A percentile compares a stretch with the other conserved stretches of the same genome.
These are phyloP conservation scores for Percopsis omiscomaycus DNA, from an alignment of 2,797 vertebrate species.

Conservation along the genomic window DNA sequence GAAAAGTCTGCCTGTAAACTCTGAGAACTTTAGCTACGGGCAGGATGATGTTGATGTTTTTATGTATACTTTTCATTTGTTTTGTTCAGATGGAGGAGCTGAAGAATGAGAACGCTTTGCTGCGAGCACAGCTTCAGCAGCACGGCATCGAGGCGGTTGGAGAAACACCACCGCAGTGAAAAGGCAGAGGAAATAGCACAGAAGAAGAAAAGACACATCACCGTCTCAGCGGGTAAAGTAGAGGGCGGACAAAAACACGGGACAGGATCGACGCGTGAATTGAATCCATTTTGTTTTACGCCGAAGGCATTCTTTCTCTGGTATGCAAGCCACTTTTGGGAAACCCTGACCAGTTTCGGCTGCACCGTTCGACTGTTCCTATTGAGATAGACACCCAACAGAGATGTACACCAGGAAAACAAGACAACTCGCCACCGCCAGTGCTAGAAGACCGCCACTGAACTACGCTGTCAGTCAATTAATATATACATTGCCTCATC, in stretches of 20 bases:
- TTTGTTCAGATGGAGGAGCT: constrained; percentile 84
- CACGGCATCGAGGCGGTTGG: constrained; percentile 82
- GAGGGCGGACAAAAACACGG: constrained; percentile 15
- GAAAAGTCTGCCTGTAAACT: constrained; percentile 50
- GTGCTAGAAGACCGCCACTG: constrained; percentile 50
- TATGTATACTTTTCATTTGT: constrained; percentile 25
- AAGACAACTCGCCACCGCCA: constrained; percentile 42
- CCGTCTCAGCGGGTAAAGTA: constrained; percentile 17
- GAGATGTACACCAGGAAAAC: constrained; percentile 55
- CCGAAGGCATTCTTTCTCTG: constrained; percentile 50
- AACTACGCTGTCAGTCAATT: constrained; percentile 45
- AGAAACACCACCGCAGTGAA: constrained; percentile 79
- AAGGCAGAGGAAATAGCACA: constrained; percentile 6
- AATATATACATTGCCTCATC: constrained; percentile 65
- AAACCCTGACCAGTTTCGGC: constrained; percentile 50
- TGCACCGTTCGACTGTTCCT: constrained; percentile 58
- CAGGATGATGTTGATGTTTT: constrained; percentile 39
- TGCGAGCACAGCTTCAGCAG: constrained; percentile 86
- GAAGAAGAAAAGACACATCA: constrained; percentile 30
- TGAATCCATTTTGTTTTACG: constrained; percentile 54
- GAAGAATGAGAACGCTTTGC: constrained; percentile 86
- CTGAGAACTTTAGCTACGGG: constrained; percentile 30
- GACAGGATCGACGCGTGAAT: constrained; percentile 35
- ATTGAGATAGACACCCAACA: constrained; percentile 55
- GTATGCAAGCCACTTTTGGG: constrained; percentile 31